Conservation (phyloP, 2,888 invertebrate genomes). For the Parochlus steinenii region DNA sequence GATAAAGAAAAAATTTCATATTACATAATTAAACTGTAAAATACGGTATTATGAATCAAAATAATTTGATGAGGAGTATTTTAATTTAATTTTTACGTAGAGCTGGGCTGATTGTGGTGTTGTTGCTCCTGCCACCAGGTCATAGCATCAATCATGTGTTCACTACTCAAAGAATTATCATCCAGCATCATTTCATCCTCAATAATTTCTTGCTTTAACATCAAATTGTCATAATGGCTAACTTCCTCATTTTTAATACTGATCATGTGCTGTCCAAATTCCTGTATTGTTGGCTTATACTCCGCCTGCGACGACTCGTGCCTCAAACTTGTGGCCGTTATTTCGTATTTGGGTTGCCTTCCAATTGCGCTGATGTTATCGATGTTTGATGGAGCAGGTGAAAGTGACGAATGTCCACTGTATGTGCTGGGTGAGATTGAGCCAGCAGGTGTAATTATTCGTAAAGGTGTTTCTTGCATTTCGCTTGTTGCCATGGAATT, state of each 20-base stretch:
- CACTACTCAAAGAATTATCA: slow-evolving; percentile 28
- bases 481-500: slow-evolving; percentile 11
- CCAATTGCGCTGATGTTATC: slow-evolving; percentile 12
- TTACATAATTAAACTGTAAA: too few relatives aligned
- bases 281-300: too few relatives aligned
- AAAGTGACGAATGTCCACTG: slow-evolving; percentile 15
- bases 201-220: slow-evolving; percentile 17
- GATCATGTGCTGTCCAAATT: slow-evolving; percentile 10
- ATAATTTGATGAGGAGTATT: too few relatives aligned
- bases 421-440: slow-evolving; percentile 15
- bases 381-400: slow-evolving; percentile 12
- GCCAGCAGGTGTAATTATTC: slow-evolving; percentile 14
- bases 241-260: slow-evolving; percentile 1
- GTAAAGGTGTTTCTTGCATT: slow-evolving; percentile 12
- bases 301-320: slow-evolving; percentile 5
- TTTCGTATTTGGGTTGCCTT: slow-evolving; percentile 7
- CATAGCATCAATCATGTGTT: slow-evolving; percentile 35
- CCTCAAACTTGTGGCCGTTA: slow-evolving; percentile 3
- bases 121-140: slow-evolving; percentile 35
- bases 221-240: slow-evolving; percentile 10
- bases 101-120: slow-evolving; percentile 2
- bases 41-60: too few relatives aligned
- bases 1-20: too few relatives aligned
- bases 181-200: slow-evolving; percentile 27
- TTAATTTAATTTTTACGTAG: slow-evolving; percentile 1